A percentile compares a stretch with the other conserved stretches of the same genome.
phyloP scores from a whole-genome alignment of 2,113 vertebrate species.

The Eonycteris spelaea region DNA sequence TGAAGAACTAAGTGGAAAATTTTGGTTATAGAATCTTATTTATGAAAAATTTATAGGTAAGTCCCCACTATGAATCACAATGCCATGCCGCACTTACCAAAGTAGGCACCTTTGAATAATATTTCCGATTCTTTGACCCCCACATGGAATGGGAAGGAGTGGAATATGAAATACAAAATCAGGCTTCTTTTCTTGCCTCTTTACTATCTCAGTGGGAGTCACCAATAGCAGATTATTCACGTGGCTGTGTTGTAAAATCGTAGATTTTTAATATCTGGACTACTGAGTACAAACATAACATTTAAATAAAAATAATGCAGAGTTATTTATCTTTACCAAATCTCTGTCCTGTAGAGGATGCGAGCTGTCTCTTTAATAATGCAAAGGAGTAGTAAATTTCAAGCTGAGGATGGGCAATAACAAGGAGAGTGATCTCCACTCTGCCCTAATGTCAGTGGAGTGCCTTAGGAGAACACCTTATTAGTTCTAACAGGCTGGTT shows the following conservation, averaged over 20 bases:
- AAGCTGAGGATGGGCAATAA: slow-evolving; percentile 85
- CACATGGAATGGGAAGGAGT: not conserved
- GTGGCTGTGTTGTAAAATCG: slow-evolving; percentile 74
- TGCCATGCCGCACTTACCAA: not conserved
- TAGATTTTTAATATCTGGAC: slow-evolving; percentile 76
- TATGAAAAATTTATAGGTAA: not conserved
- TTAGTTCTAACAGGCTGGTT: slow-evolving; percentile 89
- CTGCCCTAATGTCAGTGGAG: slow-evolving; percentile 85
- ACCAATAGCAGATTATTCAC: slow-evolving; percentile 76
- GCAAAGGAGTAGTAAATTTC: slow-evolving; percentile 85
- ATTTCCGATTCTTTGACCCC: not conserved
- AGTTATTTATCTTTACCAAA: slow-evolving; percentile 81
- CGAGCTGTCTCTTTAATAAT: slow-evolving; percentile 85
- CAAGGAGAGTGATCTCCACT: slow-evolving; percentile 82
- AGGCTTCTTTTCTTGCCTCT: slow-evolving; percentile 9
- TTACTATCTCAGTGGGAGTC: slow-evolving; percentile 53
- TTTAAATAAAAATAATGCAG: slow-evolving; percentile 81
- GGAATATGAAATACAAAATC: not conserved
- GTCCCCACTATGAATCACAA: not conserved
- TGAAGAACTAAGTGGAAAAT: slow-evolving; percentile 2
- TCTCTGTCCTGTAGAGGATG: slow-evolving; percentile 76
- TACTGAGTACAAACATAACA: slow-evolving; percentile 78
- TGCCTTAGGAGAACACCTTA: slow-evolving; percentile 88
- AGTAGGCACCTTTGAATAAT: not conserved
- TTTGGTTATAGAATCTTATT: not conserved